These are phyloP conservation scores for Samia ricini DNA, from an alignment of 1,140 invertebrate genomes.

Conservation along the genomic window DNA sequence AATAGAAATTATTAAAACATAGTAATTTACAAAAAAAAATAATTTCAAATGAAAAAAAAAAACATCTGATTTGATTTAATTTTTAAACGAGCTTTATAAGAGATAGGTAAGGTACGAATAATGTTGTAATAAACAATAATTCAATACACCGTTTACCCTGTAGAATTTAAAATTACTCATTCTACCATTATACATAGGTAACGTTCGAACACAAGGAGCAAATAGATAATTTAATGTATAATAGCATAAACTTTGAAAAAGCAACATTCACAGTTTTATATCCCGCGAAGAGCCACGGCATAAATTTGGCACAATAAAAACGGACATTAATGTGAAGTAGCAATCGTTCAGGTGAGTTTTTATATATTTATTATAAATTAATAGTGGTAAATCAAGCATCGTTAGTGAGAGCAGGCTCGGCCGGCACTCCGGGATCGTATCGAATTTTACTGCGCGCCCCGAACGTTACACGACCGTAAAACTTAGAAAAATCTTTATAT, in stretches of 20 bases:
- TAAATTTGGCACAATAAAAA: constrained; percentile 36
- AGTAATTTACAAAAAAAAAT: too few relatives aligned
- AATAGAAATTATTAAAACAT: too few relatives aligned
- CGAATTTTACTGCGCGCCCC: constrained; percentile 62
- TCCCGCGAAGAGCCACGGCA: constrained; percentile 8
- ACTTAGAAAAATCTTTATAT: constrained; percentile 67
- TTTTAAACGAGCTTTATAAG: too few relatives aligned
- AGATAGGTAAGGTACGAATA: too few relatives aligned
- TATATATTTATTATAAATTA: constrained; percentile 56
- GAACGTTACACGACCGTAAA: constrained; percentile 63
- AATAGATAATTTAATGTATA: too few relatives aligned
- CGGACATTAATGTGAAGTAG: constrained; percentile 36
- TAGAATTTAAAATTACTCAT: too few relatives aligned
- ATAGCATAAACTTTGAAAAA: not conserved
- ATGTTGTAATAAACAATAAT: too few relatives aligned
- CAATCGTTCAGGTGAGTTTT: constrained; percentile 48
- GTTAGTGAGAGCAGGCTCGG: constrained; percentile 40
- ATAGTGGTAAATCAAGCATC: constrained; percentile 68
- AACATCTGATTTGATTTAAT: too few relatives aligned
- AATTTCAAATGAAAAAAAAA: too few relatives aligned
- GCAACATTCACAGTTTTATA: not conserved
- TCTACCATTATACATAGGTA: too few relatives aligned
- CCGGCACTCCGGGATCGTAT: constrained; percentile 34
- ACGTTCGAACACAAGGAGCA: too few relatives aligned
- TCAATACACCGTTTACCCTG: too few relatives aligned